Evolutionary conservation across 2,113 vertebrate genomes (phyloP), one percentile per base, ranked within the genome.

Genomic region (Fulmarus glacialis): DNA sequence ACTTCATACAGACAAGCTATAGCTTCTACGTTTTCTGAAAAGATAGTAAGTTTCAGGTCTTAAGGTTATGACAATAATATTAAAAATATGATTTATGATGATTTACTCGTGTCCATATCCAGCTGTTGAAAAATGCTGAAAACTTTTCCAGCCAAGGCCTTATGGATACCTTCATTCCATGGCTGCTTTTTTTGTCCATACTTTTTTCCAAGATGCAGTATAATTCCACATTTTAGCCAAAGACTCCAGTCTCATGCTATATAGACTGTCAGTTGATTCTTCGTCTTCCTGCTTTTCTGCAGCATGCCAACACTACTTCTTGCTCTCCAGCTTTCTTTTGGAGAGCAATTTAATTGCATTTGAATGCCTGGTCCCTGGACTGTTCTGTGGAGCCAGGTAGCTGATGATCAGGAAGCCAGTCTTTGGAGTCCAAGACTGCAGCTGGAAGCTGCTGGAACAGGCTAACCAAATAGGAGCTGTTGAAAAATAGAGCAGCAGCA

Each of bases 311-410:
- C 47, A 50, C 85, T 93, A 36, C 59, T 79, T 77, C 40, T 87
- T 79, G 55, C 95, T 93, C 82, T 97, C 93, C 92, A 95, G 67
- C 29, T 94, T 96, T 95, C 82, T 93, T 77, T 50, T 94, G 90
- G 95, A 96, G 79, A 90, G 59, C 26, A 90, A 29, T 87, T 96
- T 97, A 95, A 92, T 95, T 93, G 86, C 52, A 55, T 81, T 90
- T 73, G 90, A 95, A 92, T 92, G 92, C 62, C 87, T 96, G 66
- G 34, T 94, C 90, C 75, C 79, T 90, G 90, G 79, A 78, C 93
- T 92, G 50, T 43, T 95, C 50, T 73, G 63, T 45, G 59, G 82
- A 94, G 93, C 88, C 92, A 93, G 96, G 82, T 97, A 97, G 85
- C 55, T 94, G 72, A 66, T 70, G 90, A 90, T 81, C 90, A 92